A percentile compares a stretch with the other conserved stretches of the same genome.
Evolutionary conservation across 2,888 invertebrate genomes (phyloP).

Genomic region (Phymatocera aterrima): DNA sequence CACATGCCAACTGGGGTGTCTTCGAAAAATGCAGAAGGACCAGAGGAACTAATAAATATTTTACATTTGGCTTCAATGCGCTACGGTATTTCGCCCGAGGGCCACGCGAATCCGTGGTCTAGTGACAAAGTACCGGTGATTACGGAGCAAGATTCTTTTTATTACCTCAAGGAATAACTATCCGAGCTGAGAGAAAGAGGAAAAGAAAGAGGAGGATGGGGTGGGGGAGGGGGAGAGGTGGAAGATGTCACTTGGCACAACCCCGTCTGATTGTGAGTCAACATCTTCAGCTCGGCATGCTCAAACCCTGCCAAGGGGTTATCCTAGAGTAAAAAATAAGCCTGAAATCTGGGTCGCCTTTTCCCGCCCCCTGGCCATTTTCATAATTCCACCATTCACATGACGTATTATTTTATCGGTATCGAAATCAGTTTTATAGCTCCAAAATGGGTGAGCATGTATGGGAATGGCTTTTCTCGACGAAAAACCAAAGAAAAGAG

Average conservation of each 20-base stretch:
- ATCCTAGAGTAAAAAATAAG: constrained; percentile 27
- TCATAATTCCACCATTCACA: constrained; percentile 7
- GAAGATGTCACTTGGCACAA: constrained; percentile 32
- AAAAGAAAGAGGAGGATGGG: constrained; percentile 48
- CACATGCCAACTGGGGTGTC: too few species aligned
- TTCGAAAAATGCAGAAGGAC: constrained; percentile 15
- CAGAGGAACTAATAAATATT: constrained; percentile 18
- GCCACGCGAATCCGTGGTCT: not conserved
- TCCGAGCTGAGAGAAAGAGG: constrained; percentile 53
- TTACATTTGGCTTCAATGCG: constrained; percentile 1
- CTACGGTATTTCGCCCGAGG: not conserved
- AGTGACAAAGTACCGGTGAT: constrained; percentile 9
- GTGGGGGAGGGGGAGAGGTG: constrained; percentile 5
- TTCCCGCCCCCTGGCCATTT: too few species aligned
- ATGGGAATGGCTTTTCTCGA: too few species aligned
- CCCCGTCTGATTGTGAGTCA: constrained; percentile 37
- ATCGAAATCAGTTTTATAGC: not conserved
- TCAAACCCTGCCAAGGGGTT: not conserved
- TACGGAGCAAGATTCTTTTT: constrained; percentile 5
- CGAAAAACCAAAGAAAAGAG: not conserved
- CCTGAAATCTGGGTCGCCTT: constrained; percentile 24
- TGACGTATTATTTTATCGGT: constrained; percentile 21
- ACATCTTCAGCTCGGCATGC: constrained; percentile 11
- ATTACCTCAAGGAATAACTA: constrained; percentile 18
- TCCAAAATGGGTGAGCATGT: not conserved